Conservation (phyloP, 64 coral and sea anemone genomes). For the Pocillopora damicornis region DNA sequence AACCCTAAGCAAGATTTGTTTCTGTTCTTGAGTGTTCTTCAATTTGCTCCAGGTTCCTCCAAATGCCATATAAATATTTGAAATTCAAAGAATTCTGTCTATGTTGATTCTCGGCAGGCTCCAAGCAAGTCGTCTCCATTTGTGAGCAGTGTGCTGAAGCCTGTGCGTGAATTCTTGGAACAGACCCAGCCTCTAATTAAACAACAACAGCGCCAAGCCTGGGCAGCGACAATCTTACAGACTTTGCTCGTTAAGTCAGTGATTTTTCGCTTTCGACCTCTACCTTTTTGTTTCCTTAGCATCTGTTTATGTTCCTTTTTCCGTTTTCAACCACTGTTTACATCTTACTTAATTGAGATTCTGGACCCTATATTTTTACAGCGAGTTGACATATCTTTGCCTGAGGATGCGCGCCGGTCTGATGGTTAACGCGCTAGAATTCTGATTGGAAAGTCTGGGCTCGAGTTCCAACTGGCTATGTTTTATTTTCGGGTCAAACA, state of each 20-base stretch:
- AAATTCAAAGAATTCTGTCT: not conserved
- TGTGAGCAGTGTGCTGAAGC: conserved; percentile 65
- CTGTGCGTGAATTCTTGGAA: conserved; percentile 66
- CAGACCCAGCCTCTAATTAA: conserved; percentile 41
- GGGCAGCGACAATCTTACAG: conserved; percentile 72
- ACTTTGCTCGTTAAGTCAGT: conserved; percentile 73
- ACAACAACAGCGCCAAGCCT: conserved; percentile 49
- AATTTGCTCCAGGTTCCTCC: not conserved
- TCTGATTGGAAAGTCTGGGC: too few relatives aligned
- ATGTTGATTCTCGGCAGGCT: conserved; percentile 8
- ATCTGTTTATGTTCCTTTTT: not conserved
- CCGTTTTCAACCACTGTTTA: too few relatives aligned
- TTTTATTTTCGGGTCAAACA: too few relatives aligned
- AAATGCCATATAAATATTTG: not conserved
- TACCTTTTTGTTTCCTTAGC: not conserved
- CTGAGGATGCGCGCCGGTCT: too few relatives aligned
- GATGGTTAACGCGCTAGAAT: too few relatives aligned
- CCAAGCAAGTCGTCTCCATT: conserved; percentile 72
- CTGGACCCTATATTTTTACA: too few relatives aligned
- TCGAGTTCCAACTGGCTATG: too few relatives aligned
- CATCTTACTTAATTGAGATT: too few relatives aligned
- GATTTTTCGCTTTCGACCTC: not conserved
- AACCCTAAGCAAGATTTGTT: too few relatives aligned
- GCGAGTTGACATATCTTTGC: too few relatives aligned
- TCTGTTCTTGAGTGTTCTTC: too few relatives aligned